A percentile compares a stretch with the other conserved stretches of the same genome.
Evolutionary conservation across 2,797 vertebrate genomes (phyloP).

Genomic region (Catharus ustulatus): DNA sequence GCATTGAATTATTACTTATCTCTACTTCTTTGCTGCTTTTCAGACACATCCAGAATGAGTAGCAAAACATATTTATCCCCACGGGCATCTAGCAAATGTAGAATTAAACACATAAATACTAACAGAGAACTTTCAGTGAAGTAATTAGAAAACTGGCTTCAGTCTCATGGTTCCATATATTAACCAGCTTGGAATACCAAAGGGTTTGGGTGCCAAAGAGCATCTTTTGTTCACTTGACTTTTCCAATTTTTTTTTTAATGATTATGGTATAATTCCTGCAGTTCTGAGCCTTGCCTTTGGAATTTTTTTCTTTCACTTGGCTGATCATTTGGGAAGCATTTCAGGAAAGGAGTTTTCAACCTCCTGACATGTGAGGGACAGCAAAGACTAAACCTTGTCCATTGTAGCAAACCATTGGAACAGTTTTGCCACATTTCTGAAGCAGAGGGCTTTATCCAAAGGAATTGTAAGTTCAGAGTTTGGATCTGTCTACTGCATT

Average conservation of each 20-base stretch:
- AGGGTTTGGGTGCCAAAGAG: neutral
- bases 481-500: neutral
- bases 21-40: neutral
- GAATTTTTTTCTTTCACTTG: neutral
- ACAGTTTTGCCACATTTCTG: neutral
- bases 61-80: neutral
- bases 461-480: neutral
- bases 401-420: neutral
- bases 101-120: slow-evolving; percentile 6
- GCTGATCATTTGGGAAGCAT: neutral
- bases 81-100: neutral
- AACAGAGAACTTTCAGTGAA: neutral
- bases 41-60: neutral
- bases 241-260: neutral
- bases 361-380: neutral
- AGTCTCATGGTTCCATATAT: neutral
- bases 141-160: neutral
- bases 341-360: neutral
- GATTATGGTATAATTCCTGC: accelerated
- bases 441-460: neutral
- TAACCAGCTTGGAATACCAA: neutral
- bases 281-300: neutral
- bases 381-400: neutral
- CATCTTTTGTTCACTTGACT: neutral
- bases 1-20: neutral